Percentiles rank a stretch among this genome's conserved stretches.
phyloP scores from a whole-genome alignment of 1,140 invertebrate genomes.

The Ditylenchus dipsaci region DNA sequence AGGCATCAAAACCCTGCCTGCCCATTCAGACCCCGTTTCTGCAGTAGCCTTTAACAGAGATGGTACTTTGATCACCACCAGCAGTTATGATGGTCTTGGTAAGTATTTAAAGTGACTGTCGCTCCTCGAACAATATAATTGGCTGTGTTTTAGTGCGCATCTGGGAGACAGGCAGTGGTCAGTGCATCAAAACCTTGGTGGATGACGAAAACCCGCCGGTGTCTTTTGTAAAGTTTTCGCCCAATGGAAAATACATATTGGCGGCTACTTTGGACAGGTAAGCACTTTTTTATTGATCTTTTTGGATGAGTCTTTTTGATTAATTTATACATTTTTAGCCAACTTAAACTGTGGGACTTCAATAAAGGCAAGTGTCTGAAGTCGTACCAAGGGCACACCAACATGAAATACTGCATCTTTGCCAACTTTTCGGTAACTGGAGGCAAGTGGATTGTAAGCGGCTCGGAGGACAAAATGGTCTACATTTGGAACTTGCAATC shows the following conservation, averaged over 20 bases:
- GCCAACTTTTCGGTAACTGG: slow-evolving; percentile 99
- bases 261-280: slow-evolving; percentile 92
- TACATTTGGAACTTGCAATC: slow-evolving; percentile 99
- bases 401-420: slow-evolving; percentile 99
- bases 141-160: slow-evolving; percentile 94
- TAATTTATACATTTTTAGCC: slow-evolving; percentile 61
- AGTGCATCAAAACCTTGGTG: slow-evolving; percentile 93
- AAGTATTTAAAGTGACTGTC: no score
- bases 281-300: slow-evolving; percentile 4
- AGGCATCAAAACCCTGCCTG: slow-evolving; percentile 84
- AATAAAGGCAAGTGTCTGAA: slow-evolving; percentile 88
- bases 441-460: slow-evolving; percentile 99
- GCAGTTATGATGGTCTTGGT: slow-evolving; percentile 86
- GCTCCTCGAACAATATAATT: no score
- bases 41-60: slow-evolving; percentile 93
- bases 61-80: slow-evolving; percentile 93
- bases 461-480: slow-evolving; percentile 97
- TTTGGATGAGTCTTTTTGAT: slow-evolving; percentile 1
- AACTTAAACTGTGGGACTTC: slow-evolving; percentile 97
- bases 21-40: slow-evolving; percentile 98
- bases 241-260: slow-evolving; percentile 98
- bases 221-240: slow-evolving; percentile 99
- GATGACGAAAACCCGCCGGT: slow-evolving; percentile 96
- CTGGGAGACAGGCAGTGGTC: slow-evolving; percentile 98
- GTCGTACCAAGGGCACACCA: slow-evolving; percentile 93